These are phyloP conservation scores for Heptranchias perlo DNA, from an alignment of 2,113 vertebrate genomes.

Conservation along the genomic window DNA sequence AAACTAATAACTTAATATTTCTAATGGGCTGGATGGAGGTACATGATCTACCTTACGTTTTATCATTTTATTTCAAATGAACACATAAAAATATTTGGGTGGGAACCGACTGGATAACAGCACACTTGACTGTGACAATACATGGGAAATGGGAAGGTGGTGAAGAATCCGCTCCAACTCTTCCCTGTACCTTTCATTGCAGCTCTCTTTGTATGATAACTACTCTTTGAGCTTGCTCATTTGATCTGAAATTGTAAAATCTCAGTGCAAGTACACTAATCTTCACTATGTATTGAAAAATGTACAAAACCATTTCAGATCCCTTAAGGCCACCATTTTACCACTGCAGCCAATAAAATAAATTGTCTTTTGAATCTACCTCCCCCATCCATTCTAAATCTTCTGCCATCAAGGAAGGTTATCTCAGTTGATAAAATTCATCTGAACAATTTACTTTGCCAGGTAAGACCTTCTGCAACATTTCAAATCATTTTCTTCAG, in stretches of 20 bases:
- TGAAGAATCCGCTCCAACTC: background rate
- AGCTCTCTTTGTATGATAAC: background rate
- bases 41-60: background rate
- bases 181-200: background rate
- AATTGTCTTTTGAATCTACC: background rate
- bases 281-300: background rate
- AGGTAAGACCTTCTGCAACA: background rate
- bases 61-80: background rate
- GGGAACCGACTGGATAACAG: background rate
- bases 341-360: background rate
- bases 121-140: background rate
- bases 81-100: background rate
- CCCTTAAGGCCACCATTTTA: constrained; percentile 2
- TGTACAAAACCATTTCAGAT: background rate
- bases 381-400: background rate
- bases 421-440: too few relatives aligned
- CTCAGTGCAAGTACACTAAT: background rate
- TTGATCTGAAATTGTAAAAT: background rate
- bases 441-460: background rate
- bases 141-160: background rate
- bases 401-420: background rate
- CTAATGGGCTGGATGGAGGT: too few relatives aligned
- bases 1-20: background rate
- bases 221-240: background rate
- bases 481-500: constrained; percentile 86